Conservation (phyloP, 92 coral and sea anemone species). For the Muricea muricata region DNA sequence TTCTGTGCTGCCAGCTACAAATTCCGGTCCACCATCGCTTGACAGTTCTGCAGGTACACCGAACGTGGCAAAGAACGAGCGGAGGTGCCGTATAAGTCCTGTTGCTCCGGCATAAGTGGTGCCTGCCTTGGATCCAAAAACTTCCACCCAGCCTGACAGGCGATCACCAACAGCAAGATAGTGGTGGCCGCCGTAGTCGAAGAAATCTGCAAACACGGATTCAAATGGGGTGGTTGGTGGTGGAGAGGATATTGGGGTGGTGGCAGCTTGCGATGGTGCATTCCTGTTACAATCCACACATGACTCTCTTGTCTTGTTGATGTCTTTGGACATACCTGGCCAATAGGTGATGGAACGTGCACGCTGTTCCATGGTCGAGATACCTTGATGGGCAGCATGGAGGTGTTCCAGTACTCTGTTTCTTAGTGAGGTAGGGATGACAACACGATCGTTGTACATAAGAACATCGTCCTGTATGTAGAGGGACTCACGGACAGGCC, state of each 20-base stretch:
- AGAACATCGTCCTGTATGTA: conserved; percentile 63
- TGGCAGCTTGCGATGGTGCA: conserved; percentile 62
- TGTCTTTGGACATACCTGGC: conserved; percentile 38
- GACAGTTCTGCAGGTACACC: conserved; percentile 73
- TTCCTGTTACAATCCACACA: conserved; percentile 51
- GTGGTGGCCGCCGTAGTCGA: conserved; percentile 64
- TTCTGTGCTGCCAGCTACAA: conserved; percentile 59
- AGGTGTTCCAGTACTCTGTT: conserved; percentile 50
- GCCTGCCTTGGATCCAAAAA: conserved; percentile 54
- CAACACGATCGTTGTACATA: conserved; percentile 65
- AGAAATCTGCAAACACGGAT: conserved; percentile 74
- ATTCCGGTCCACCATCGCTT: conserved; percentile 74
- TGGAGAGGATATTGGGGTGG: conserved; percentile 52
- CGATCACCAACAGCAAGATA: conserved; percentile 76
- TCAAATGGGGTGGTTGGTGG: conserved; percentile 76
- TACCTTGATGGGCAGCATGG: conserved; percentile 69
- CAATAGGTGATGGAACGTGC: conserved; percentile 4
- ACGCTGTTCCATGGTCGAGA: conserved; percentile 69
- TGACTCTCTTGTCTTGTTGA: not conserved
- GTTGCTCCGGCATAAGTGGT: conserved; percentile 64
- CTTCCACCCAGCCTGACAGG: conserved; percentile 65
- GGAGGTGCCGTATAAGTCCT: conserved; percentile 69
- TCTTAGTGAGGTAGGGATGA: conserved; percentile 63
- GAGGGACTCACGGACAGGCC: conserved; percentile 61
- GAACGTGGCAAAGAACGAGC: conserved; percentile 70